A percentile compares a stretch with the other conserved stretches of the same genome.
Evolutionary conservation across 1,140 invertebrate genomes (phyloP).

Genomic region (Pseudomyrmex sp.): DNA sequence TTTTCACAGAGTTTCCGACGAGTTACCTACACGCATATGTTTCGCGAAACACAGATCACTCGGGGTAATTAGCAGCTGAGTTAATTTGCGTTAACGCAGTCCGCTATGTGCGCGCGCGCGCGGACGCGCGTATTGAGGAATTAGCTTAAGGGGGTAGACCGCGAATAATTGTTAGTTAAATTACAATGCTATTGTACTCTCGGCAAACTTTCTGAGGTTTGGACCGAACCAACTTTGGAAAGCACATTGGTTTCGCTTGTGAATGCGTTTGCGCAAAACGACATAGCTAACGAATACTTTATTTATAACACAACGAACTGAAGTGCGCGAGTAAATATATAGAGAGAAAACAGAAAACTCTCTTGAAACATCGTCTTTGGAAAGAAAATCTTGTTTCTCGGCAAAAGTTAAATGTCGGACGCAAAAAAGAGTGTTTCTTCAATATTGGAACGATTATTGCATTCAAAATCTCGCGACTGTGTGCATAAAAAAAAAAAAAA

Average conservation of each 20-base stretch:
- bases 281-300: conserved; percentile 34
- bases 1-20: too few species aligned
- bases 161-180: conserved; percentile 55
- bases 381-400: too few species aligned
- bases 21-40: too few species aligned
- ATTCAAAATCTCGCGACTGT: not conserved
- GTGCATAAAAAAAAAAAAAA: not conserved
- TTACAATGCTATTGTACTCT: conserved; percentile 40
- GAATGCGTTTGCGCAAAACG: conserved; percentile 20
- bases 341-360: too few species aligned
- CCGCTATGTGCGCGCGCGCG: too few species aligned
- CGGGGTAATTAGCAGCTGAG: conserved; percentile 36
- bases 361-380: too few species aligned
- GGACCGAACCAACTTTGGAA: conserved; percentile 32
- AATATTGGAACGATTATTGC: not conserved
- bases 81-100: conserved; percentile 27
- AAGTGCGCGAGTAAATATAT: not conserved
- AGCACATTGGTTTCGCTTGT: conserved; percentile 18
- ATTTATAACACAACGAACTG: not conserved
- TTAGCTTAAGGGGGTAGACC: conserved; percentile 48
- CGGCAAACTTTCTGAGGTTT: conserved; percentile 40
- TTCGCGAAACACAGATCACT: conserved; percentile 1
- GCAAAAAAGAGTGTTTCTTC: too few species aligned
- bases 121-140: conserved; percentile 36
- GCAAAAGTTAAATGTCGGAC: too few species aligned